These are phyloP conservation scores for Clarias magur DNA, from an alignment of 2,113 vertebrate species.

Conservation along the genomic window DNA sequence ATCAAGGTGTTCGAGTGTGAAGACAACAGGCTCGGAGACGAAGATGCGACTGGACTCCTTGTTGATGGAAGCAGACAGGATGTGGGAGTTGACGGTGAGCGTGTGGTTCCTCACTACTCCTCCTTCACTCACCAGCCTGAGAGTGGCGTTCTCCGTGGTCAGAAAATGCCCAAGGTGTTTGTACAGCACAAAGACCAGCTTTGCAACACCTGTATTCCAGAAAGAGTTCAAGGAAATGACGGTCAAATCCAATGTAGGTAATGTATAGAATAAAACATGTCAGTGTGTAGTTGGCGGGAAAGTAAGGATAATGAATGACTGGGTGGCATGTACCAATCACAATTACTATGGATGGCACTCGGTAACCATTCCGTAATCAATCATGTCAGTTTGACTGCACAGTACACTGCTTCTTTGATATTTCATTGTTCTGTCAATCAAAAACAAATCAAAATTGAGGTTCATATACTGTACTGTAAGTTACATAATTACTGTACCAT, in stretches of 20 bases:
- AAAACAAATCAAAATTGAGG: too few relatives aligned
- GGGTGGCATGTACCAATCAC: neutral
- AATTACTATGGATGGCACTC: too few relatives aligned
- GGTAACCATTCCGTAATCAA: too few relatives aligned
- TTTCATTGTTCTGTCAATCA: too few relatives aligned
- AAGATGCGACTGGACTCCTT: slow-evolving; percentile 98
- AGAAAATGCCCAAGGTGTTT: slow-evolving; percentile 95
- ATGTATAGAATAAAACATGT: neutral
- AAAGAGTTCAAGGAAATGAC: slow-evolving; percentile 28
- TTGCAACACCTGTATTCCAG: slow-evolving; percentile 82
- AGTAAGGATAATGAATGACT: neutral
- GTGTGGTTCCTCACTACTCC: slow-evolving; percentile 85
- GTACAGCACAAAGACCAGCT: slow-evolving; percentile 97
- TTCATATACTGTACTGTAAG: too few relatives aligned
- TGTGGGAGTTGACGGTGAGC: slow-evolving; percentile 94
- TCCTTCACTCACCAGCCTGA: slow-evolving; percentile 81
- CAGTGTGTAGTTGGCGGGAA: neutral
- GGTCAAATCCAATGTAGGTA: neutral
- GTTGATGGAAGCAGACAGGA: slow-evolving; percentile 96
- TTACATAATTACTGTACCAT: too few relatives aligned
- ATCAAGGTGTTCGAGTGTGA: slow-evolving; percentile 94
- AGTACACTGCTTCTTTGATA: too few relatives aligned
- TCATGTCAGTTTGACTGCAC: too few relatives aligned
- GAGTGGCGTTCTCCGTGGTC: slow-evolving; percentile 93
- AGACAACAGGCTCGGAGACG: slow-evolving; percentile 91